phyloP scores from a whole-genome alignment of 2,797 vertebrate genomes.

The Lycodopsis pacificus region DNA sequence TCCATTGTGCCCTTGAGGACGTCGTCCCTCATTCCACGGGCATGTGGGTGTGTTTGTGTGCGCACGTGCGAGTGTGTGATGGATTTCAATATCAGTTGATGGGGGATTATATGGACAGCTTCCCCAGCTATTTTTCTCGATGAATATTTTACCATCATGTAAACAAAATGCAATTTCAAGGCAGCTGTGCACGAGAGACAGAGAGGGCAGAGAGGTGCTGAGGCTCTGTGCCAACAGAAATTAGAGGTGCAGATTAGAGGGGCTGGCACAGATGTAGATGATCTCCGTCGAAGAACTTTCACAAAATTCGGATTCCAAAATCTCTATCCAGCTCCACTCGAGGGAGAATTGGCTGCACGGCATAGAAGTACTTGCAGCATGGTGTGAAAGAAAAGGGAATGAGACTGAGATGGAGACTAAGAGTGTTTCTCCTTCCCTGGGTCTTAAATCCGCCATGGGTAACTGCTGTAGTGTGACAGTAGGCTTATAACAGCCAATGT shows the following conservation, averaged over 20 bases:
- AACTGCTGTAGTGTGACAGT: conserved; percentile 83
- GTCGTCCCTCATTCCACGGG: conserved; percentile 40
- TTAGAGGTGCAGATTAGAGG: conserved; percentile 41
- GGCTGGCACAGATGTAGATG: conserved; percentile 20
- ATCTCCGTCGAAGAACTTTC: conserved; percentile 18
- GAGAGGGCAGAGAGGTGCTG: conserved; percentile 25
- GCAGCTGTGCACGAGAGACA: conserved; percentile 51
- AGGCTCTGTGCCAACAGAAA: conserved; percentile 38
- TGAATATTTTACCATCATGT: conserved; percentile 82
- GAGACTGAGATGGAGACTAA: conserved; percentile 73
- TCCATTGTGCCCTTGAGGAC: conserved; percentile 71
- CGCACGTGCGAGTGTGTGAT: conserved; percentile 31
- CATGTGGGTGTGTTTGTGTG: not conserved
- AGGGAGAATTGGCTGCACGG: conserved; percentile 43
- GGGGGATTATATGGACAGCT: conserved; percentile 75
- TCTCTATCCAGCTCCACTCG: conserved; percentile 44
- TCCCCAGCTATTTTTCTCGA: conserved; percentile 66
- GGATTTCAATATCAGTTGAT: conserved; percentile 81
- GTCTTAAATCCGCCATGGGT: conserved; percentile 74
- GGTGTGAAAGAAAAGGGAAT: conserved; percentile 52
- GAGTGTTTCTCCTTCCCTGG: conserved; percentile 71
- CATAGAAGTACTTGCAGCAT: conserved; percentile 46
- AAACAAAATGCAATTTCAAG: conserved; percentile 73
- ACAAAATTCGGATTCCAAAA: conserved; percentile 34
- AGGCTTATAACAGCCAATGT: conserved; percentile 80